Evolutionary conservation across 2,888 invertebrate species (phyloP).

Genomic region (Cabera pusaria): DNA sequence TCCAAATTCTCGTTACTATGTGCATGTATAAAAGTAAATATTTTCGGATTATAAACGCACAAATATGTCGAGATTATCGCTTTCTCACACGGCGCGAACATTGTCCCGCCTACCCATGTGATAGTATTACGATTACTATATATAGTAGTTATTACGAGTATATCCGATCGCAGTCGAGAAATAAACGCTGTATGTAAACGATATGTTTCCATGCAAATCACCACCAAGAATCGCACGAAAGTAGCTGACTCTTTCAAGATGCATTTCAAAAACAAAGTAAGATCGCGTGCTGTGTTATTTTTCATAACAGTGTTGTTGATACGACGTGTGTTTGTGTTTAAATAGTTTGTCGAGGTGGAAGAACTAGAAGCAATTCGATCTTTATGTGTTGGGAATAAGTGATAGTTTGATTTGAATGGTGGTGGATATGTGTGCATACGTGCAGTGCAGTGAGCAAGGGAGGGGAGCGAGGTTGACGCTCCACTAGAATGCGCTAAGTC

Average conservation of each 20-base stretch:
- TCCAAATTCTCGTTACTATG: constrained; percentile 13
- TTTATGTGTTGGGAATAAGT: constrained; percentile 50
- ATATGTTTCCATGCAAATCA: constrained; percentile 1
- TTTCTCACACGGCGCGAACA: constrained; percentile 37
- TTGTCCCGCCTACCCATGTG: constrained; percentile 11
- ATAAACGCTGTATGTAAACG: constrained; percentile 1
- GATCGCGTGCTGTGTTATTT: constrained; percentile 29
- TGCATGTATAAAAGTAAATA: constrained; percentile 23
- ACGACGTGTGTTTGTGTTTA: constrained; percentile 20
- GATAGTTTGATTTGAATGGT: constrained; percentile 31
- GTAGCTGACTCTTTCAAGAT: constrained; percentile 6
- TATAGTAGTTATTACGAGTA: no score
- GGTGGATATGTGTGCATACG: constrained; percentile 32
- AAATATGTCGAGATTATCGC: constrained; percentile 30
- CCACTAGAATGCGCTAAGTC: constrained; percentile 70
- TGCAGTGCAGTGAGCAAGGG: constrained; percentile 34
- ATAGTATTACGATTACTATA: no score
- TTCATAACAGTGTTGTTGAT: constrained; percentile 26
- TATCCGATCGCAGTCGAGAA: constrained; percentile 33
- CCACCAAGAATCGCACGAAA: no score
- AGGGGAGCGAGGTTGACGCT: constrained; percentile 69
- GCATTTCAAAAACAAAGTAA: constrained; percentile 21
- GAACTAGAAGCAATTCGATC: constrained; percentile 44
- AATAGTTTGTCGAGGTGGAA: constrained; percentile 27
- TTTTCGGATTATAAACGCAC: constrained; percentile 26